phyloP scores from a whole-genome alignment of 2,113 vertebrate genomes.

The Anoplopoma fimbria region DNA sequence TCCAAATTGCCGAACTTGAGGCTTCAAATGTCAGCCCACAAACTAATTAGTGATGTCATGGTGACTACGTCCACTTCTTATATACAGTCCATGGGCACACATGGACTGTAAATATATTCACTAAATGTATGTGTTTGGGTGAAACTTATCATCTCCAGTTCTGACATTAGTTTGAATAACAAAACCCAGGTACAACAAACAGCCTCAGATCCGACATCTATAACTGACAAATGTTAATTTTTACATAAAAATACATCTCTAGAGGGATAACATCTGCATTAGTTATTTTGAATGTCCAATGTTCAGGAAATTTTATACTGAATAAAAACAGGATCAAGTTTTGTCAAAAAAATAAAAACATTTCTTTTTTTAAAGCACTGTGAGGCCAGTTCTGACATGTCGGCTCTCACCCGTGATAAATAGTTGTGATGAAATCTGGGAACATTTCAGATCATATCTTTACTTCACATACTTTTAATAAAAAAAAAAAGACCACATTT shows the following conservation, averaged over 20 bases:
- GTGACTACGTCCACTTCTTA: no score
- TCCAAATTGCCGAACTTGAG: no score
- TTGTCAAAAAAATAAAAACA: neutral
- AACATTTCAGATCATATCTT: neutral
- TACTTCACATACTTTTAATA: neutral
- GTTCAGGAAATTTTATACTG: neutral
- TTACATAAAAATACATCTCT: neutral
- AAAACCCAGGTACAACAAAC: neutral
- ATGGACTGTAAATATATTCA: no score
- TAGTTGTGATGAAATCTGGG: neutral
- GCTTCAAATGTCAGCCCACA: no score
- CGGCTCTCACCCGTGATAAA: neutral
- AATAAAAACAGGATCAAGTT: neutral
- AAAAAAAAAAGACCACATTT: no score
- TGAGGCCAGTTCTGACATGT: conserved; percentile 10
- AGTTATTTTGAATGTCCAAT: neutral
- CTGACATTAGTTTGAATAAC: neutral
- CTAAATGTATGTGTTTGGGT: neutral
- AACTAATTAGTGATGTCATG: no score
- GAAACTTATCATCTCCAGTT: no score
- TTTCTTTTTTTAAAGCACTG: neutral
- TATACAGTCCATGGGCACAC: no score
- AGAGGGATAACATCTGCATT: neutral
- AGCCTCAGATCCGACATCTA: neutral
- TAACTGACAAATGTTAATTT: neutral